A percentile compares a stretch with the other conserved stretches of the same genome.
Evolutionary conservation across 2,888 invertebrate genomes (phyloP).

Genomic region (Balanococcus diminutus): DNA sequence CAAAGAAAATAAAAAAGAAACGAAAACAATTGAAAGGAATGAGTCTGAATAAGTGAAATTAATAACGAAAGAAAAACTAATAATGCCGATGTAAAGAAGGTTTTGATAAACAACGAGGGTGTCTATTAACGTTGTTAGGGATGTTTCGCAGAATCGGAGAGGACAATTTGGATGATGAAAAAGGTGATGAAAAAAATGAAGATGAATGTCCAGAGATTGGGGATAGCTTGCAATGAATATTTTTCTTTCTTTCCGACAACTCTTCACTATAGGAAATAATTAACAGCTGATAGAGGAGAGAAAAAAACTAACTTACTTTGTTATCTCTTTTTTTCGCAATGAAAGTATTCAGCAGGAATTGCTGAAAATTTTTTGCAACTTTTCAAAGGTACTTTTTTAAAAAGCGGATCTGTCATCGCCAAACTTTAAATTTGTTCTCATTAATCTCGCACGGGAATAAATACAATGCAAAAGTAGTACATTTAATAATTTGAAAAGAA

Average conservation of each 20-base stretch:
- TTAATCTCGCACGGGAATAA: slow-evolving; percentile 44
- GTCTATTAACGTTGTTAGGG: slow-evolving; percentile 54
- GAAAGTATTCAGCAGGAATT: slow-evolving; percentile 45
- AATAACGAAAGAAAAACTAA: slow-evolving; percentile 53
- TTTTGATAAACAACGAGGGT: slow-evolving; percentile 53
- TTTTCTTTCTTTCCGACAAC: slow-evolving; percentile 44
- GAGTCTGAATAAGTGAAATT: slow-evolving; percentile 55
- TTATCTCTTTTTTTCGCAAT: slow-evolving; percentile 38
- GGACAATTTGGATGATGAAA: slow-evolving; percentile 53
- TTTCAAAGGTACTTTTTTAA: slow-evolving; percentile 44
- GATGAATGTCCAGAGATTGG: slow-evolving; percentile 53
- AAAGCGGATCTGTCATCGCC: slow-evolving; percentile 46
- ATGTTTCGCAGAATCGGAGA: slow-evolving; percentile 45
- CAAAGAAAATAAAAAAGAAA: slow-evolving; percentile 45
- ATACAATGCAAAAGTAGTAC: slow-evolving; percentile 21
- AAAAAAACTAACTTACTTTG: slow-evolving; percentile 45
- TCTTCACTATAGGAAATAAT: slow-evolving; percentile 50
- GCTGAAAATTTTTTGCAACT: slow-evolving; percentile 46
- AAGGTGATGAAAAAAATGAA: slow-evolving; percentile 54
- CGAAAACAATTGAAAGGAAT: slow-evolving; percentile 54
- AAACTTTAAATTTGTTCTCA: slow-evolving; percentile 51
- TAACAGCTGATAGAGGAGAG: slow-evolving; percentile 49
- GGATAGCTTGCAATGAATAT: slow-evolving; percentile 46
- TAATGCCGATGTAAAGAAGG: slow-evolving; percentile 53
- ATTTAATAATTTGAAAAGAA: slow-evolving; percentile 36